Percentiles rank a stretch among this genome's conserved stretches.
Conservation (phyloP, 2,888 invertebrate genomes). For the Epistrophe eligans region DNA sequence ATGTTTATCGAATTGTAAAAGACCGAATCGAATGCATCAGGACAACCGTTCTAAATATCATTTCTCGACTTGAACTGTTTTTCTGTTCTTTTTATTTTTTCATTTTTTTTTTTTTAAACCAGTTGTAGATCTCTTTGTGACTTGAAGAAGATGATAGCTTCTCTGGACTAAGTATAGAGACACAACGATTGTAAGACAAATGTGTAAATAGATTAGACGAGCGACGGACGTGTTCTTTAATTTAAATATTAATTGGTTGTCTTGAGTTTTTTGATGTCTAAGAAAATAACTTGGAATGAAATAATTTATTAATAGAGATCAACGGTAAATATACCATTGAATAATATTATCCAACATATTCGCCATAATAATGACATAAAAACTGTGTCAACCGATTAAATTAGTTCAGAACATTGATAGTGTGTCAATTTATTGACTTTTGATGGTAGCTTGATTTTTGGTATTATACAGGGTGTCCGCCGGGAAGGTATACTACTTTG, state of each 20-base stretch:
- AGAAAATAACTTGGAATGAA: not conserved
- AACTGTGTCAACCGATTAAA: conserved; percentile 1
- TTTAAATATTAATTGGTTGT: conserved; percentile 30
- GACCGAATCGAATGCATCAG: conserved; percentile 24
- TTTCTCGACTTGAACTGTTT: conserved; percentile 8
- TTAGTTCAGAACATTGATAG: not conserved
- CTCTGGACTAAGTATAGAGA: not conserved
- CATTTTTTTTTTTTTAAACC: not conserved
- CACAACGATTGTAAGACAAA: not conserved
- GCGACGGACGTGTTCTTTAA: not conserved
- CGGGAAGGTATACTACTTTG: no score
- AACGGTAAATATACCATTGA: conserved; percentile 1
- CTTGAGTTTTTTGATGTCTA: not conserved
- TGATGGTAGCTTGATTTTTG: not conserved
- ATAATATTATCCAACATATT: conserved; percentile 2
- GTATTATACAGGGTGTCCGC: no score
- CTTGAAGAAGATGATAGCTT: not conserved
- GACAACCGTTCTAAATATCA: conserved; percentile 4
- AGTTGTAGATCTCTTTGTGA: not conserved
- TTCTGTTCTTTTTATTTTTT: not conserved
- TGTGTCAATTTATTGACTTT: not conserved
- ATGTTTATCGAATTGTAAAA: conserved; percentile 30
- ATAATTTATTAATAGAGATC: not conserved
- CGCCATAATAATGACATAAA: not conserved
- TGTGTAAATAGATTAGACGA: not conserved